Evolutionary conservation across 2,888 invertebrate species (phyloP).

Genomic region (Cyaniris semiargus): DNA sequence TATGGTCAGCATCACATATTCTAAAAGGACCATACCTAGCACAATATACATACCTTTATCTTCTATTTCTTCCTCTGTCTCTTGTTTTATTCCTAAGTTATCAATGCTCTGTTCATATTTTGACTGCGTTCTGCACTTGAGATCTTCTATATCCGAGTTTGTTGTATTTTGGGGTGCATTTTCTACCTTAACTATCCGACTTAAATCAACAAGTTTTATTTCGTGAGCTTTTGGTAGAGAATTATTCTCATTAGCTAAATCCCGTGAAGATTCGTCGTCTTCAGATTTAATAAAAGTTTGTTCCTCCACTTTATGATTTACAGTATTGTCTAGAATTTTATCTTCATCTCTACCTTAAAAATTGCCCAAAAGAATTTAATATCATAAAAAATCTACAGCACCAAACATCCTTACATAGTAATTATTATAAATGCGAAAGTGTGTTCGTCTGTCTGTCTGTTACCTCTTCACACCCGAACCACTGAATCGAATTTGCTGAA

Average conservation of each 20-base stretch:
- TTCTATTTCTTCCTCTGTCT: not conserved
- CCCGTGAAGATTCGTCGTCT: not conserved
- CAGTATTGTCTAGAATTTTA: not conserved
- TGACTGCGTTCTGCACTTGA: not conserved
- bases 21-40: too few relatives aligned
- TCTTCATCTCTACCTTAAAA: not conserved
- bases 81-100: not conserved
- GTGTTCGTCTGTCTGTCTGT: too few relatives aligned
- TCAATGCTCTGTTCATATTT: not conserved
- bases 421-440: too few relatives aligned
- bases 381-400: not conserved
- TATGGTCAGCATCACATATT: too few relatives aligned
- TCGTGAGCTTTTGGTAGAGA: not conserved
- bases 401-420: not conserved
- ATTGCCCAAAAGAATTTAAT: not conserved
- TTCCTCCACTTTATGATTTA: not conserved
- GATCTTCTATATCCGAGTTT: not conserved
- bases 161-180: conserved; percentile 3
- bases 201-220: not conserved
- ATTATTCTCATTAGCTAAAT: not conserved
- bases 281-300: not conserved
- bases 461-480: too few relatives aligned
- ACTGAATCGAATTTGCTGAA: too few relatives aligned
- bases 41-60: not conserved
- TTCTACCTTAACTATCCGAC: not conserved